phyloP scores from a whole-genome alignment of 1,140 invertebrate species.

The Pararge aegeria region DNA sequence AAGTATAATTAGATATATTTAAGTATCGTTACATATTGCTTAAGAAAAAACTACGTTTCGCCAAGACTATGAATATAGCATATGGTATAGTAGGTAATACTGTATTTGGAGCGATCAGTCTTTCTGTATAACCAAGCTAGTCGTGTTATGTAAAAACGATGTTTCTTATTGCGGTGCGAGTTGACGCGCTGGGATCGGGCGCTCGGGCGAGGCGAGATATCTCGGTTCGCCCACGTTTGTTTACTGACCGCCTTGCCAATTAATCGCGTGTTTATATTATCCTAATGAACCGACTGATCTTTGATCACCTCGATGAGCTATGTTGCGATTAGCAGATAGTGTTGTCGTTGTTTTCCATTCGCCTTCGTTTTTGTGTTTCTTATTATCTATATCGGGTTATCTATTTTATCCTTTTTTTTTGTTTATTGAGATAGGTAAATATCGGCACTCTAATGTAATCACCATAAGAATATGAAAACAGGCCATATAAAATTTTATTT shows the following conservation, averaged over 20 bases:
- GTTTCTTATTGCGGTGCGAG: slow-evolving; percentile 24
- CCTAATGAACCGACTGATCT: slow-evolving; percentile 33
- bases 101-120: no score
- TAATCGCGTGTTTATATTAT: slow-evolving; percentile 44
- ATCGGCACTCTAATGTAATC: not conserved
- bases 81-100: no score
- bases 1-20: no score
- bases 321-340: slow-evolving; percentile 12
- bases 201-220: slow-evolving; percentile 31
- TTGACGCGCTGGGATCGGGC: slow-evolving; percentile 21
- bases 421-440: not conserved
- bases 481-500: not conserved
- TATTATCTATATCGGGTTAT: not conserved
- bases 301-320: slow-evolving; percentile 20
- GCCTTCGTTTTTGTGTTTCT: not conserved
- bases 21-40: no score
- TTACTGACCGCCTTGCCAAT: slow-evolving; percentile 48
- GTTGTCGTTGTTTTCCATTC: slow-evolving; percentile 2
- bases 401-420: not conserved
- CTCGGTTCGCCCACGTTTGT: slow-evolving; percentile 34
- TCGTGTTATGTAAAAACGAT: slow-evolving; percentile 21
- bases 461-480: not conserved
- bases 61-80: no score
- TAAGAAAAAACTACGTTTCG: no score
- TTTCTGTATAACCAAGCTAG: no score